Percentiles rank a stretch among this genome's conserved stretches.
Evolutionary conservation across 2,888 invertebrate genomes (phyloP).

Genomic region (Cheilosia grossa): DNA sequence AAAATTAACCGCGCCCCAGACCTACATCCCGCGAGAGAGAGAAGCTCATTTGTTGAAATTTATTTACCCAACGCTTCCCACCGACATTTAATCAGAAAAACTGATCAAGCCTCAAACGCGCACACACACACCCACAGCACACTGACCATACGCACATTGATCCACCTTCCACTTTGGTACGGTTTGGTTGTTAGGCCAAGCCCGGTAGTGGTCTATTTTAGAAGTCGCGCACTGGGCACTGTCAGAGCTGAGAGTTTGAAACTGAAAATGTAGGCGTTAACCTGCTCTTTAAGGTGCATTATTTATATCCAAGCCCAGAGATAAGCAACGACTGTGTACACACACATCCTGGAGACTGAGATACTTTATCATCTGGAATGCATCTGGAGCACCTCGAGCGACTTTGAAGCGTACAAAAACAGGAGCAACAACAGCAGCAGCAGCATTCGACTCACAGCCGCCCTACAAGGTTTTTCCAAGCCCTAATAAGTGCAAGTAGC

Average conservation of each 20-base stretch:
- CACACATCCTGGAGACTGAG: conserved; percentile 75
- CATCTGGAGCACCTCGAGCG: conserved; percentile 82
- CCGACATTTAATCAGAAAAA: conserved; percentile 62
- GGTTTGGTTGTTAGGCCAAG: conserved; percentile 35
- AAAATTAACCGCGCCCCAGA: conserved; percentile 44
- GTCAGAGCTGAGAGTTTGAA: background rate
- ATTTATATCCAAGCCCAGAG: conserved; percentile 81
- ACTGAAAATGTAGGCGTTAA: conserved; percentile 81
- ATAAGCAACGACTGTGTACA: conserved; percentile 62
- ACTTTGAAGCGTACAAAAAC: conserved; percentile 73
- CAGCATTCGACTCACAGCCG: conserved; percentile 46
- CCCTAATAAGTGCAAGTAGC: conserved; percentile 54
- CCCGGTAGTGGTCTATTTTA: conserved; percentile 72
- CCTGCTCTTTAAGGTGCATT: conserved; percentile 83
- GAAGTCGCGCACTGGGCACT: conserved; percentile 27
- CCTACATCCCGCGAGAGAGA: conserved; percentile 11
- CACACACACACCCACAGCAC: background rate
- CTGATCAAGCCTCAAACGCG: conserved; percentile 40
- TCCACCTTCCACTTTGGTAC: conserved; percentile 24
- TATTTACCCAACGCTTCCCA: conserved; percentile 71
- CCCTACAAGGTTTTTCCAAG: conserved; percentile 41
- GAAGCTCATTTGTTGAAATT: conserved; percentile 69
- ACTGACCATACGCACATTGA: conserved; percentile 61
- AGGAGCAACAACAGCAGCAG: conserved; percentile 41
- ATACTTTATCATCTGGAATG: conserved; percentile 82